Base-by-base conservation (phyloP, 1,140 invertebrate species). In the Himalopsyche phryganea region DNA sequence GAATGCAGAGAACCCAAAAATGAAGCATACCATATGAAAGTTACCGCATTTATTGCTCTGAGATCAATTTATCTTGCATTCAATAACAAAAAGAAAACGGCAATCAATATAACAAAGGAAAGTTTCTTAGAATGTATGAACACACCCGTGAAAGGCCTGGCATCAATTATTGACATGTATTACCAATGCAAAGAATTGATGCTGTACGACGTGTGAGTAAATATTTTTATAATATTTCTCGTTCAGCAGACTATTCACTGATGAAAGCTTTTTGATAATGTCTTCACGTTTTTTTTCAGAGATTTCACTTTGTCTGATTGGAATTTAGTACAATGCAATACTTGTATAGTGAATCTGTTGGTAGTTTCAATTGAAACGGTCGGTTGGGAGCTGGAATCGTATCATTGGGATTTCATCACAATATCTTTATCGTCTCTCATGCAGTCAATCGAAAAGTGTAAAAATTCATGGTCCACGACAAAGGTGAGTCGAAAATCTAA, bases 381-480 rank as follows among this genome's bases (percentile, higher is more conserved):
- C 2, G 63, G 55, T 13, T 65, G 63, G 63, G 44, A 58, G 13
- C 23, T 65, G 42, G 44, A 65, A 48, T 44, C 47, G 4, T 46
- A 50, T 23, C 50, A 58, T 20, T 65, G 63, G 63, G 63, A 65
- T 19, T 65, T 65, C 35, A 59, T 65, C 4, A 65, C 45, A 1
- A 61, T 65, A 17, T 58, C 59, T 11, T 15, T 65, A 11, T 65
- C 63, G 3, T 65, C 55, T 19, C 28, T 61, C 6, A 52, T 65
- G 19, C 50, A 61, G 28, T 65, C 63, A 2, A 38, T 65, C 1
- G 50, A 58, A 17, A 60, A 58, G 49, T 61, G 59, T n/a, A 58
- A 58, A 56, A 17, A 55, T 10, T 15, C 23, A 19, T 65, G 63
- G 63, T 50, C 54, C 15, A 50, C 59, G 1, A 46, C 50, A 28